phyloP scores from a whole-genome alignment of 2,888 invertebrate species.

The Xiphydria camelus region DNA sequence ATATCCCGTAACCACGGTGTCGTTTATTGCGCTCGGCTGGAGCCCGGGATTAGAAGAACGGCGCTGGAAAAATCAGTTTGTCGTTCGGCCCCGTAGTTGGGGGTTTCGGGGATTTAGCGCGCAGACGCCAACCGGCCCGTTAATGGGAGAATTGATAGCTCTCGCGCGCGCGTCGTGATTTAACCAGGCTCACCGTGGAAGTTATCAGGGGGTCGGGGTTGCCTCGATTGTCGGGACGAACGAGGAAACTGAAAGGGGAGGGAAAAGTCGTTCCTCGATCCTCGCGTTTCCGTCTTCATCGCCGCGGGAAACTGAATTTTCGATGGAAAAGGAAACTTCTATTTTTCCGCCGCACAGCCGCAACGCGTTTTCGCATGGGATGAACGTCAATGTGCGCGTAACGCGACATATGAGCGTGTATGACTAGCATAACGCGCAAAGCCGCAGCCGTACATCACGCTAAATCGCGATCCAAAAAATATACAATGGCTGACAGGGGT shows the following conservation, averaged over 20 bases:
- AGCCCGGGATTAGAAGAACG: constrained; percentile 13
- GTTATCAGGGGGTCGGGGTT: too few relatives aligned
- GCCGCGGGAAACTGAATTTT: too few relatives aligned
- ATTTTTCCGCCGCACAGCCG: too few relatives aligned
- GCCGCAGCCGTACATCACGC: constrained; percentile 50
- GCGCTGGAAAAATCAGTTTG: constrained; percentile 17
- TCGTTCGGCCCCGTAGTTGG: constrained; percentile 1
- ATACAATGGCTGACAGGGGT: constrained; percentile 53
- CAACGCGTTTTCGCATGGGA: constrained; percentile 17
- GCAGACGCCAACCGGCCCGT: constrained; percentile 10
- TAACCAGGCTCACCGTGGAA: too few relatives aligned
- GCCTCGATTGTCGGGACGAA: too few relatives aligned
- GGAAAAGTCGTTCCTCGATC: too few relatives aligned
- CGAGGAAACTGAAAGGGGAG: too few relatives aligned
- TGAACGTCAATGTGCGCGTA: constrained; percentile 26
- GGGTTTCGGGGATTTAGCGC: constrained; percentile 9
- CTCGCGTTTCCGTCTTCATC: too few relatives aligned
- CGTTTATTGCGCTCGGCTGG: background rate
- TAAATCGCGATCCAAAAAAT: constrained; percentile 57
- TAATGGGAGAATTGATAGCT: constrained; percentile 14
- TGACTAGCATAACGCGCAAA: constrained; percentile 38
- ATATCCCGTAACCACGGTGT: background rate
- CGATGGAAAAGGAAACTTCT: too few relatives aligned
- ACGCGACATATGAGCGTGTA: constrained; percentile 19
- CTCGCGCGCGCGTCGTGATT: constrained; percentile 20